Evolutionary conservation across 2,797 vertebrate genomes (phyloP), one percentile per base, ranked within the genome.

Genomic region (Enteromius paludinosus): DNA sequence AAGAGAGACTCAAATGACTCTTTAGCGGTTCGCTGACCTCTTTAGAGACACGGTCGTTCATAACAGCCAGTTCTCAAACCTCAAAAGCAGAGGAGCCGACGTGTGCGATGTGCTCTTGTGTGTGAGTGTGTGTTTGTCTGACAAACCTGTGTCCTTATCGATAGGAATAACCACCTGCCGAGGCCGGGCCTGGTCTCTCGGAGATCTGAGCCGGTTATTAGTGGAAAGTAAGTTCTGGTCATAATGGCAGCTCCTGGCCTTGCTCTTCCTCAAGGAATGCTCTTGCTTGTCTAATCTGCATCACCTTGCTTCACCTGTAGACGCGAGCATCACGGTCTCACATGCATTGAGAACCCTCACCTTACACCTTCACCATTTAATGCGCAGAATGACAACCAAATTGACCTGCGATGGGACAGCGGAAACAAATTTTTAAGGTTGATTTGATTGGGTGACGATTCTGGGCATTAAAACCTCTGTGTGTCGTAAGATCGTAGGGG

Each of bases 121-220:
- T 18, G 78, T 79, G 61, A 11, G 23, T 70, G 68, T 47, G 45
- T 83, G 78, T 79, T 1, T 83, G 81, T 85, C 80, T 87, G 71
- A 86, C 81, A 78, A 77, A 84, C 73, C 79, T 89, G 86, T 88
- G 86, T 88, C 87, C 88, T 88, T 87, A 86, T 84, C 73, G 86
- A 84, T 88, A 90, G 88, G 87, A 89, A 88, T 88, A 90, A 91
- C 84, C 86, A 88, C 82, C 86, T 87, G 85, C 88, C 86, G 89
- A 87, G 89, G 82, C 89, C 89, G 62, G 88, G 89, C 56, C 86
- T 90, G 88, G 88, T 89, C 85, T 90, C 89, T 68, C 88, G 89
- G 85, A 88, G 89, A 86, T 90, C 89, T 88, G 89, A 90, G 87
- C 89, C 89, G 18, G 89, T 90, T 86, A 89, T 90, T 89, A 89